Evolutionary conservation across 1,140 invertebrate species (phyloP), one percentile per base, ranked within the genome.

Genomic region (Sesamia nonagrioides): DNA sequence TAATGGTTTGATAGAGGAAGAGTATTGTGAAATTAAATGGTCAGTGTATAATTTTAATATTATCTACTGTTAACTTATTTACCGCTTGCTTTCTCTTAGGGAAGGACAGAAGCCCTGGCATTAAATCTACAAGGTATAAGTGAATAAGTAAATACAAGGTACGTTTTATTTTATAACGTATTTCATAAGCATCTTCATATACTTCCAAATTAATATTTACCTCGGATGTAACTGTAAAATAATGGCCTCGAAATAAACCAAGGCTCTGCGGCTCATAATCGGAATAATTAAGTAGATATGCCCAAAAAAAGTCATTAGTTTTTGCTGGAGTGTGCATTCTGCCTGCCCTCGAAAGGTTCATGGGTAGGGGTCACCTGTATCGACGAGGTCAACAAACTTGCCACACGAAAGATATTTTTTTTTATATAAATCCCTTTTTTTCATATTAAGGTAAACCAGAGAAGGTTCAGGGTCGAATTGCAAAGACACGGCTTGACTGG

Each of bases 341-440:
- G 56, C 21, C 27, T 60, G 18, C 56, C 33, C 35, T 60, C 33
- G 56, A n/a, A 35, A 6, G 17, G 15, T 9, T 60, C n/a, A n/a
- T n/a, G n/a, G n/a, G n/a, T n/a, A n/a, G 56, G 35, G 56, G 56
- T 60, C 56, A 60, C 56, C 21, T 60, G 56, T 35, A 35, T 5
- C 56, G 7, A 2, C 21, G 27, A 60, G 56, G 56, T 60, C 56
- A 9, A 60, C 27, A 60, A 60, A 60, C 56, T 58, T 15, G 27
- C 8, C 52, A n/a, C 5, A 21, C 13, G 42, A 45, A 45, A 13
- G 7, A 45, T 45, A 11, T 45, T 11, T 45, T 45, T 8, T 45
- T 54, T 54, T 54, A 54, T 54, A 5, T 54, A 18, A 6, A 54
- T 7, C 5, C 17, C 17, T 21, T 54, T n/a, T 8, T 54, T 54